Conservation (phyloP, 1,140 invertebrate species). For the Megalopta genalis region DNA sequence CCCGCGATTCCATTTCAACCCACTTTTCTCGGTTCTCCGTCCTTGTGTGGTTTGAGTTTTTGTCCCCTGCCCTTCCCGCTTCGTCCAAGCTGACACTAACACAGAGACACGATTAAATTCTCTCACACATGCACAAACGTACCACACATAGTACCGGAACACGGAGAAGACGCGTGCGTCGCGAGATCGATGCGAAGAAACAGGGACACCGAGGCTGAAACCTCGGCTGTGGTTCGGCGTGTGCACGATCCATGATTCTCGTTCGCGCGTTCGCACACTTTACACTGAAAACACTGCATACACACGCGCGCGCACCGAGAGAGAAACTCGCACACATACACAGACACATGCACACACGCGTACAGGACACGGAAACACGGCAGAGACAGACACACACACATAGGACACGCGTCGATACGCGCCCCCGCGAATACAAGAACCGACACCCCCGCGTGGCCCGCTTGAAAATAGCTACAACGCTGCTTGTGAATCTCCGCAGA, state of each 20-base stretch:
- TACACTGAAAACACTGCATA: no score
- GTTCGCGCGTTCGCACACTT: neutral
- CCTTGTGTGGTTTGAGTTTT: constrained; percentile 53
- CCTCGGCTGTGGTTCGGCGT: neutral
- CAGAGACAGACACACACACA: neutral
- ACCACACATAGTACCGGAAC: neutral
- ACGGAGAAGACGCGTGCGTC: constrained; percentile 7
- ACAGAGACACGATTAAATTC: constrained; percentile 30
- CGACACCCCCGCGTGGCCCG: constrained; percentile 58
- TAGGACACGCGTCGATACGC: constrained; percentile 4
- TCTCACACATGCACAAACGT: neutral
- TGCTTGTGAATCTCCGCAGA: constrained; percentile 82
- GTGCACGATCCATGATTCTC: no score
- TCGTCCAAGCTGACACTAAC: constrained; percentile 30
- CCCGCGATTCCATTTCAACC: constrained; percentile 20
- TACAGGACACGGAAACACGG: no score
- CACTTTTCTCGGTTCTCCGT: constrained; percentile 2
- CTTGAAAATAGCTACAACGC: constrained; percentile 75
- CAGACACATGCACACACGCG: no score
- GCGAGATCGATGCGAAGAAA: constrained; percentile 38
- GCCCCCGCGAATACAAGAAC: neutral
- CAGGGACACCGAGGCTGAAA: constrained; percentile 20
- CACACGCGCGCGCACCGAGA: no score
- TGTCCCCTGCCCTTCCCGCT: neutral
- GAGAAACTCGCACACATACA: no score